Evolutionary conservation across 2,113 vertebrate genomes (phyloP), one percentile per base, ranked within the genome.

Genomic region (Sinocyclocheilus grahami): DNA sequence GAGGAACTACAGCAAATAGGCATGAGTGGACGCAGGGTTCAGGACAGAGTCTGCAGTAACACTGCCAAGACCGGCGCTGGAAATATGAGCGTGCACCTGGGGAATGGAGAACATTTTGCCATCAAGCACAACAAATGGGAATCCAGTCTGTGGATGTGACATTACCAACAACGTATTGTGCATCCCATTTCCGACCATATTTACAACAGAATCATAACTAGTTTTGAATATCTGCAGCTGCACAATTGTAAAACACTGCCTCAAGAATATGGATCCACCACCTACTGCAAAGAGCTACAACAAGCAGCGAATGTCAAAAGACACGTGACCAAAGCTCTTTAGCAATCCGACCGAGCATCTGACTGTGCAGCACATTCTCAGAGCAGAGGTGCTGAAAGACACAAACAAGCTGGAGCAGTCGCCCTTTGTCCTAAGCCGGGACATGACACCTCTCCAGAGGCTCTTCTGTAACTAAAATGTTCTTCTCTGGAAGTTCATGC

Each of bases 71-170:
- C 75, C 80, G 12, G 63, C 39, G 20, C 46, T 79, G 83, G 86
- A 87, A 89, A 87, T 30, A 65, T 72, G 83, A 87, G 86, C 75
- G 84, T 71, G 85, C 53, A 39, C 11, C 85, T 81, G 85, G 85
- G 60, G 39, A 65, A 80, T 72, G 37, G 51, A 74, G 2, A 85
- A 89, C 51, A 85, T 78, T 89, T 85, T 22, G 8, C 58, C 69
- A 42, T 79, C 80, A 46, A 78, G 71, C 53, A 74, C 84, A 83
- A 33, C 37, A 33, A 42, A 20, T 22, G 46, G 39, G 39, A 58
- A 37, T 67, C 39, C 30, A 18, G 63, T 69, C 24, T 72, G 72
- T 88, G 79, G 83, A 74, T 58, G 30, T 27, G 30, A 60, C 51
- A 55, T 55, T 46, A 69, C 53, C 42, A 58, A 82, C 55, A 51